Evolutionary conservation across 2,797 vertebrate genomes (phyloP).

Genomic region (Amblyopsis hoosieri): DNA sequence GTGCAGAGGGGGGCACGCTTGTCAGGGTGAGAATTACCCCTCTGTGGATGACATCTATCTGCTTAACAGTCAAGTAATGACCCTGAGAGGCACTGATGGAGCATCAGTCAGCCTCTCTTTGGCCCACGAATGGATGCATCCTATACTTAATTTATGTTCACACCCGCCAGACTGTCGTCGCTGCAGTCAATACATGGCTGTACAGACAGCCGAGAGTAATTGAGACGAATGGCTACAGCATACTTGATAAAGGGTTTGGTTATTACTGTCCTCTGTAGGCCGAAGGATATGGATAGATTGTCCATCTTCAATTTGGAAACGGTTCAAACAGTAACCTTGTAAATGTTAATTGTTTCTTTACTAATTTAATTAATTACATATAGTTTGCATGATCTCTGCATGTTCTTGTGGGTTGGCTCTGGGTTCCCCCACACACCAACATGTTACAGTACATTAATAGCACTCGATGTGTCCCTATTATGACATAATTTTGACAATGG

Average conservation of each 20-base stretch:
- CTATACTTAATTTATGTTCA: slow-evolving; percentile 65
- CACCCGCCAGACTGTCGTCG: slow-evolving; percentile 38
- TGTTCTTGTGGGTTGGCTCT: too few species aligned
- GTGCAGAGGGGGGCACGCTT: slow-evolving; percentile 37
- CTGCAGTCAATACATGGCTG: slow-evolving; percentile 33
- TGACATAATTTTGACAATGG: too few species aligned
- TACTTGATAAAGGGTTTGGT: slow-evolving; percentile 10
- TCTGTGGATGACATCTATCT: slow-evolving; percentile 66
- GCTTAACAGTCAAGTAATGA: slow-evolving; percentile 71
- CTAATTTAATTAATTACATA: too few species aligned
- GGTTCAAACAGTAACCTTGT: too few species aligned
- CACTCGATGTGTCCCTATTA: too few species aligned
- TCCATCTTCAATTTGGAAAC: too few species aligned
- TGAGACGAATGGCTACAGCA: slow-evolving; percentile 33
- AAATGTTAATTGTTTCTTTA: too few species aligned
- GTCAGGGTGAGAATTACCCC: slow-evolving; percentile 68
- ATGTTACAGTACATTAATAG: too few species aligned
- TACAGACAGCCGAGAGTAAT: slow-evolving; percentile 36
- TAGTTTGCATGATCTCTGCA: too few species aligned
- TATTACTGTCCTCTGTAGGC: not conserved
- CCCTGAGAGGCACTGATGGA: slow-evolving; percentile 56
- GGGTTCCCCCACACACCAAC: too few species aligned
- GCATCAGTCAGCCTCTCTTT: slow-evolving; percentile 57
- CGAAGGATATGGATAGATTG: slow-evolving; percentile 3
- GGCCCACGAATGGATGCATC: slow-evolving; percentile 31